Base-by-base conservation (phyloP, 2,888 invertebrate genomes). In the Hesperia comma region DNA sequence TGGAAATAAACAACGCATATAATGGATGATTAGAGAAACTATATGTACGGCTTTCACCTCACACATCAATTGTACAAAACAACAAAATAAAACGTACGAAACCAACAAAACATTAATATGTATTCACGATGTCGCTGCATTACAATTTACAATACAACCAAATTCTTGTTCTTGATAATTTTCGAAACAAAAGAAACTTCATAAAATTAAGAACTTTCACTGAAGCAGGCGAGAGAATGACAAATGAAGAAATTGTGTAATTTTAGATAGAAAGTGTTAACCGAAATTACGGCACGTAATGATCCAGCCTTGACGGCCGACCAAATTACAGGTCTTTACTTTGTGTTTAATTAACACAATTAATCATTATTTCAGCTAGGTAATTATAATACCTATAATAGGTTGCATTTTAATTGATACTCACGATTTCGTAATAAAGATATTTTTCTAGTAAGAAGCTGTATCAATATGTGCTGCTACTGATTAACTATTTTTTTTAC, bases 191-290 rank as follows among this genome's bases (percentile, higher is more conserved):
- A 21, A 56, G n/a, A 61, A 17, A 53, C n/a, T 3, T 33, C n/a
- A 12, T 14, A 37, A 19, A 56, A 63, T 21, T 51, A 58, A 19
- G 14, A 57, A 58, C 63, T 64, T 58, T 64, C 63, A 57, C 63
- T 64, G 7, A 41, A 26, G 14, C 26, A 37, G 12, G 19, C 33
- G 37, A 37, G 26, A 37, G 19, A 32, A 33, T 26, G 46, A 32
- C 15, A 63, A 51, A 40, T 51, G 49, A 51, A 40, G 37, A 49
- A 64, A 64, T 64, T 51, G 33, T 21, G 56, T 57, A 51, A 64
- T 57, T 63, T 46, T 63, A 26, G 17, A 43, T 57, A 63, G 63
- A 63, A 63, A 63, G 63, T 57, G 6, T 51, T 21, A 14, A 19
- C 21, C 41, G 26, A 61, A 61, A 51, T 51, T 12, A 21, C 37